phyloP scores from a whole-genome alignment of 2,888 invertebrate species.

The Homarus gammarus region DNA sequence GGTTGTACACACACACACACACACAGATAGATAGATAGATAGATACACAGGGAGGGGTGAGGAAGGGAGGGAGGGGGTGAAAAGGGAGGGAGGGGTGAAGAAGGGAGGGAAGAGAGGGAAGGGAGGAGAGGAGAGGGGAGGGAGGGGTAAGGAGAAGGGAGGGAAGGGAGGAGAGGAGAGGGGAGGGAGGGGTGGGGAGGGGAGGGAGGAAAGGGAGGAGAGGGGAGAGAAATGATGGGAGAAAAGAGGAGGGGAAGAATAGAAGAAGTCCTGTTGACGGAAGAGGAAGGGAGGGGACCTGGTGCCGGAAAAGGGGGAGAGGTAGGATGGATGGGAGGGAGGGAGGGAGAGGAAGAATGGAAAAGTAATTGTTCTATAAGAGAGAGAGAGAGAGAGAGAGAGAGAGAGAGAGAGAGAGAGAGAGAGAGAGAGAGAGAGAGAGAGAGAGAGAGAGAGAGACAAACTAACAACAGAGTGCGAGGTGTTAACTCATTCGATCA shows the following conservation, averaged over 20 bases:
- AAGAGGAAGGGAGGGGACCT: background rate
- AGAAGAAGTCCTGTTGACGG: background rate
- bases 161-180: background rate
- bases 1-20: no score
- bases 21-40: no score
- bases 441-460: slow-evolving; percentile 35
- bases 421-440: slow-evolving; percentile 51
- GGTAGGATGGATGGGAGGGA: background rate
- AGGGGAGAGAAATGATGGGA: background rate
- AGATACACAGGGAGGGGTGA: no score
- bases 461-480: background rate
- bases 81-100: background rate
- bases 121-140: background rate
- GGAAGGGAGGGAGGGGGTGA: background rate
- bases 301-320: background rate
- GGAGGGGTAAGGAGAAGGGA: no score
- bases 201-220: background rate
- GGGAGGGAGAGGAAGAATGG: background rate
- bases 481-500: no score
- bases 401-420: slow-evolving; percentile 22
- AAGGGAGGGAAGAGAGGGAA: background rate
- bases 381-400: slow-evolving; percentile 1
- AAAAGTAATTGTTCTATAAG: background rate
- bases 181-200: background rate
- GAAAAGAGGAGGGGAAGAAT: background rate